Evolutionary conservation across 1,140 invertebrate species (phyloP).

Genomic region (Myzus persicae): DNA sequence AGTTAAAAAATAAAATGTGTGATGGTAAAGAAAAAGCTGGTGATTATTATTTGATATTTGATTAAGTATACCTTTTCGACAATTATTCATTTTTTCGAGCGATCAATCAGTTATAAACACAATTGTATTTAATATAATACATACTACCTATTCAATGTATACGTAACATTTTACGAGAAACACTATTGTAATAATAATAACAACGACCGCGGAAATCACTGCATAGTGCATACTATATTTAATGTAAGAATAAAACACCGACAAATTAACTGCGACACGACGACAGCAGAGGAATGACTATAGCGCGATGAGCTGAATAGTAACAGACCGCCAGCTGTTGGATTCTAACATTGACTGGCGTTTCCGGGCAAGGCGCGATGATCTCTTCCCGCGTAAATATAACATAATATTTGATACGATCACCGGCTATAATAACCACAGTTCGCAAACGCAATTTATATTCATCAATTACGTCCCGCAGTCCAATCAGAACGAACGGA

Average conservation of each 20-base stretch:
- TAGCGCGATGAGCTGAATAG: neutral
- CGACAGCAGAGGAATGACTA: neutral
- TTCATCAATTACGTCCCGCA: neutral
- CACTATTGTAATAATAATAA: neutral
- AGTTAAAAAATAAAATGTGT: neutral
- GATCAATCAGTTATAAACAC: neutral
- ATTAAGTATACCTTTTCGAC: neutral
- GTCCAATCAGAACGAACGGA: neutral
- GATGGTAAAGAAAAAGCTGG: neutral
- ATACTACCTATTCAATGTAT: too few relatives aligned
- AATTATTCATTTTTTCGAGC: neutral
- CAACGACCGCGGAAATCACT: neutral
- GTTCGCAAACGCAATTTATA: neutral
- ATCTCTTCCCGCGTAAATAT: neutral
- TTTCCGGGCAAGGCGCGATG: neutral
- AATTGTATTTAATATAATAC: neutral
- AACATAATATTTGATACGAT: neutral
- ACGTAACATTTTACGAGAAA: neutral
- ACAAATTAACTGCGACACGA: neutral
- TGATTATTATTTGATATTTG: constrained; percentile 2
- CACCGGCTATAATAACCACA: neutral
- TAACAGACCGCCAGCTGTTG: neutral
- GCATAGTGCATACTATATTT: neutral
- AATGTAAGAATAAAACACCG: too few relatives aligned
- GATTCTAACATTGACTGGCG: neutral